phyloP scores from a whole-genome alignment of 2,113 vertebrate species.

The Tetraodon nigroviridis region DNA sequence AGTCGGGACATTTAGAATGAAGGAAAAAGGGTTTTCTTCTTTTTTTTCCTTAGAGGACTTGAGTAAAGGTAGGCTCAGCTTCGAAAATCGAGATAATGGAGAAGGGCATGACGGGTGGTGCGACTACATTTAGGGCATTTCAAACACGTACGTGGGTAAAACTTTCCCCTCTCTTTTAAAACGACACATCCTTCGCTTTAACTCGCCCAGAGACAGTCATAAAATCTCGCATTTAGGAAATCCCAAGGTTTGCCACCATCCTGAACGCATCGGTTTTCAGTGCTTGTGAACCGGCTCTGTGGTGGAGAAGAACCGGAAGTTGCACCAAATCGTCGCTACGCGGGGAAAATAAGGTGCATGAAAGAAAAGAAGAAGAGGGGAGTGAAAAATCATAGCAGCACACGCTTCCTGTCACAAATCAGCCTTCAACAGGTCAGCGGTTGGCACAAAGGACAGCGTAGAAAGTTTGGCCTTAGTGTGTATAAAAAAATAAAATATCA shows the following conservation, averaged over 20 bases:
- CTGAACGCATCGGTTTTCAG: background rate
- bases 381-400: conserved; percentile 56
- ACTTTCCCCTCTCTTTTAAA: background rate
- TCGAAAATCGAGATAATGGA: background rate
- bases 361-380: background rate
- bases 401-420: conserved; percentile 35
- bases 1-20: background rate
- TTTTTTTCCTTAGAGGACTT: background rate
- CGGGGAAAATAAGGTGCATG: background rate
- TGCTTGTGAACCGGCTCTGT: background rate
- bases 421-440: conserved; percentile 27
- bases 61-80: conserved; percentile 1
- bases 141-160: background rate
- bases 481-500: conserved; percentile 47
- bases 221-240: conserved; percentile 1
- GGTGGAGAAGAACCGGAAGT: conserved; percentile 2
- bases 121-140: background rate
- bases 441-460: conserved; percentile 71
- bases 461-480: conserved; percentile 58
- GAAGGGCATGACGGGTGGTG: background rate
- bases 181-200: conserved; percentile 5
- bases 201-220: background rate
- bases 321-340: conserved; percentile 10
- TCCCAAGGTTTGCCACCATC: background rate
- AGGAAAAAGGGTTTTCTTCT: conserved; percentile 19